Base-by-base conservation (phyloP, 2,888 invertebrate genomes). In the Bellardia pandia region DNA sequence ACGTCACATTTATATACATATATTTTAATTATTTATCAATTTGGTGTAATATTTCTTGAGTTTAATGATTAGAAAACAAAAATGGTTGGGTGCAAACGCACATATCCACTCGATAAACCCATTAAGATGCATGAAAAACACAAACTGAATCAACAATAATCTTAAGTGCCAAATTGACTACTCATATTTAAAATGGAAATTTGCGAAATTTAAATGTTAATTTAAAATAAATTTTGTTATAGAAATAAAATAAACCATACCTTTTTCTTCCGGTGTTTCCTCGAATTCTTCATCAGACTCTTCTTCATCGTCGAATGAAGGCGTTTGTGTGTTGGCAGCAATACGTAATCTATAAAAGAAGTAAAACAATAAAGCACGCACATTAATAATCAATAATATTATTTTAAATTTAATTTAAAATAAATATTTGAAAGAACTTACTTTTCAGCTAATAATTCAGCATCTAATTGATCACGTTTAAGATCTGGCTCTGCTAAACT, bases 401-500 rank as follows among this genome's bases (percentile, higher is more conserved):
- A n/a, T 14, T 4, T 16, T 11, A 48, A 37, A 69, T 23, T 62
- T 40, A 13, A 51, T 69, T 13, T 13, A 13, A 45, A 9, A 13
- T 45, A 45, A 13, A 45, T 45, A 11, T 3, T 6, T 6, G 9
- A 30, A 3, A 30, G n/a, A 69, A 91, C 93, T 92, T 94, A 96
- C 96, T 97, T 97, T 91, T 97, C 96, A 69, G 97, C 96, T 88
- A 98, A 94, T 83, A 96, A 95, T 88, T 96, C 95, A 0, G 97
- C 96, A 91, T 96, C 96, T 88, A 95, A 91, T 90, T 95, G 95
- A 90, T 95, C 95, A 92, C 94, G 89, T 88, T 93, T 96, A 62
- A 94, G 94, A 60, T 95, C 95, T 42, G 95, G 94, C 88, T 96
- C 96, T 68, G 94, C 94, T 75, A 95, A 93, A 91, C 96, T 96